Base-by-base conservation (phyloP, 2,888 invertebrate species). In the Parnassius smintheus region DNA sequence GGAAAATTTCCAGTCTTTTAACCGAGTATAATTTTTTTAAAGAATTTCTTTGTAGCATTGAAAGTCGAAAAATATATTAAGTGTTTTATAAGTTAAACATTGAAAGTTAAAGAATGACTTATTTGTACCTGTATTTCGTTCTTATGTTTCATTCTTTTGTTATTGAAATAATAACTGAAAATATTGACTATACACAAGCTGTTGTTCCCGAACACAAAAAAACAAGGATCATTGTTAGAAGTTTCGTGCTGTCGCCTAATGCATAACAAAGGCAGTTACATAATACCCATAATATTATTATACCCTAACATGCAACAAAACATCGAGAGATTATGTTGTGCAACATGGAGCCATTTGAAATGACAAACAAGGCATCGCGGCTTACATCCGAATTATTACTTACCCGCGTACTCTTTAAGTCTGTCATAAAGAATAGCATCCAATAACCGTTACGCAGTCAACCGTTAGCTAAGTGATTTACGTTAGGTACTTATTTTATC, bases 181-280 rank as follows among this genome's bases (percentile, higher is more conserved):
- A 76, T 80, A 80, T 77, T 81, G 84, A 86, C 84, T 80, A 81
- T 78, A 69, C 86, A 87, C 88, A 85, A 86, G 86, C 86, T 78
- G 84, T 82, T 84, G 80, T 85, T 87, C 82, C 83, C 76, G 71
- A 72, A 70, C 78, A 86, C 83, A 87, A 87, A 81, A 81, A 68
- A 82, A 68, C 65, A 68, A 71, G 73, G 71, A 71, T 72, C 75
- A 80, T 82, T 82, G 82, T 82, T 73, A 76, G 71, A 75, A 74
- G 73, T 72, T 72, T 70, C 76, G 77, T 76, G 78, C 76, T 80
- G 72, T 72, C 73, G 69, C 72, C 77, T 75, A 75, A 74, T 70
- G 70, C 75, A 73, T 70, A 71, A 90, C 86, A 89, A 89, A 81
- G 67, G 79, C 70, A 69, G 83, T 88, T 85, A 76, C 75, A 78